A percentile compares a stretch with the other conserved stretches of the same genome.
Conservation (phyloP, 2,888 invertebrate species). For the Cheilosia impressa region DNA sequence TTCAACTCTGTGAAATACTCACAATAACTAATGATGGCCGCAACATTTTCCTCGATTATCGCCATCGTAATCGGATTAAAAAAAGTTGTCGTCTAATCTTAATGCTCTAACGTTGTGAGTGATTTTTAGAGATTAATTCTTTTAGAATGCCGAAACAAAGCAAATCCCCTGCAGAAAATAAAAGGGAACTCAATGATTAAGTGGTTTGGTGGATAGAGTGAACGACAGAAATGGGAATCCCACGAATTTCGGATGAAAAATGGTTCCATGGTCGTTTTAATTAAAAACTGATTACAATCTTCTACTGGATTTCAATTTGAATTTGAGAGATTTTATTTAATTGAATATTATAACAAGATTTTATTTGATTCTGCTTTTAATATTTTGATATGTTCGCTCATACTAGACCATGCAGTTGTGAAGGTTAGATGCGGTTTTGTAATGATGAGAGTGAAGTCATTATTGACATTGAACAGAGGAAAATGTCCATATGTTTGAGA, state of each 20-base stretch:
- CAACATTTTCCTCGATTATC: constrained; percentile 6
- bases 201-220: constrained; percentile 11
- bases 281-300: constrained; percentile 44
- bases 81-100: constrained; percentile 24
- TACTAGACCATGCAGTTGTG: neutral
- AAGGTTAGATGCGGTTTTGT: too few relatives aligned
- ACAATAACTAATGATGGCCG: constrained; percentile 6
- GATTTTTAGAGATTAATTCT: constrained; percentile 37
- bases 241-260: constrained; percentile 9
- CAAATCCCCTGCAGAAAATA: constrained; percentile 19
- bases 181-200: neutral
- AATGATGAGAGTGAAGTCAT: too few relatives aligned
- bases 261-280: constrained; percentile 46
- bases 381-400: too few relatives aligned
- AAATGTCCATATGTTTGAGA: too few relatives aligned
- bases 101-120: constrained; percentile 21
- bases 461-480: too few relatives aligned
- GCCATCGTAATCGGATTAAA: constrained; percentile 30
- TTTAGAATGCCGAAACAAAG: constrained; percentile 28
- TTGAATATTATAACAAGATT: constrained; percentile 28
- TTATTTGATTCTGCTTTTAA: neutral
- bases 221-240: neutral
- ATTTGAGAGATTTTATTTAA: constrained; percentile 37
- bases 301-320: constrained; percentile 37
- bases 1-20: neutral